Evolutionary conservation across 2,888 invertebrate species (phyloP), one percentile per base, ranked within the genome.

Genomic region (Chesias legatella): DNA sequence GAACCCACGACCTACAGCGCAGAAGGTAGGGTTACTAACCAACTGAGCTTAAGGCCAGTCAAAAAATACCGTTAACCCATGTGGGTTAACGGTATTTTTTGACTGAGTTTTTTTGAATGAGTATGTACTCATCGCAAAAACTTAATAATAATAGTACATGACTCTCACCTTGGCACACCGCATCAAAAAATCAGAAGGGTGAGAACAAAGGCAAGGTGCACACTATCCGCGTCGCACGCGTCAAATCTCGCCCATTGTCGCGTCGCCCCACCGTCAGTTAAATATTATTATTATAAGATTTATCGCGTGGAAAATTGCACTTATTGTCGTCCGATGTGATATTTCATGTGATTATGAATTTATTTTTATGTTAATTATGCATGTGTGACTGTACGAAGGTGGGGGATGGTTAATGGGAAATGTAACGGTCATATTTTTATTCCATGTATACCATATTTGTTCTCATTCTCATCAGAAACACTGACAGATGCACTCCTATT

Each of bases 221-320:
- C 79, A 73, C 72, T 50, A 53, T 33, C 46, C 59, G 60, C 57
- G 63, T 58, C 73, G 78, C 68, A 73, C 79, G 79, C 77, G 77
- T 69, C 78, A 70, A 64, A 69, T 69, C 73, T 72, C 69, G 52
- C 51, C 63, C 60, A 63, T 74, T 62, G 63, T 67, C 53, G 35
- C 51, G 45, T 43, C 47, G 33, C 48, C 56, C 63, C 53, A 61
- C 73, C 61, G 67, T 53, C 60, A 60, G 64, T 75, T 72, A 78
- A 82, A 77, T 84, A 85, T 84, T 85, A 84, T 86, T 85, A 84
- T 86, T 83, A 75, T 53, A 67, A 74, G 83, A 85, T 85, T 85
- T 85, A 88, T 85, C 81, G 84, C 82, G 75, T 67, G 81, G 85
- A 88, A 88, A 88, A 88, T 88, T 86, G 79, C 75, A 84, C 70